Evolutionary conservation across 2,797 vertebrate genomes (phyloP), one percentile per base, ranked within the genome.

Genomic region (Lacerta bilineata): DNA sequence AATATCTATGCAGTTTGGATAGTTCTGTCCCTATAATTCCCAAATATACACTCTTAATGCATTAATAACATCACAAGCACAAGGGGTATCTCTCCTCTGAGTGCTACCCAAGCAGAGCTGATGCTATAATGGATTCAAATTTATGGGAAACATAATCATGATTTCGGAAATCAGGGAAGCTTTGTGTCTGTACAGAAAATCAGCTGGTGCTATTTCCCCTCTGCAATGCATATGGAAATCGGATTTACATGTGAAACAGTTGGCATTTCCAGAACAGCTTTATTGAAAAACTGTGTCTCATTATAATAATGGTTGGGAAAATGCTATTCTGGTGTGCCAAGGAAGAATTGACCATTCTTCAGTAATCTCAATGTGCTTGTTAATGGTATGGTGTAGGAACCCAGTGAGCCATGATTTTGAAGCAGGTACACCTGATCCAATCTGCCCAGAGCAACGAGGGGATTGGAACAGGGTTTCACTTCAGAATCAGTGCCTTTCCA

Each of bases 81-180:
- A 3, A 91, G 85, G 69, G 50, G 13, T 55, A 55, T 0, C 2
- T 8, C 78, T 23, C 80, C 91, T 92, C 69, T 6, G 84, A 43
- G 0, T 85, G 5, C 0, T 85, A 1, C 8, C 68, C 18, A 1
- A 36, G 33, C 80, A 90, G 0, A 9, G 68, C 11, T 86, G 11
- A 50, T 88, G 27, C 5, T n/a, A 0, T 39, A 46, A 85, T 0
- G 23, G 0, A 85, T 8, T 61, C 72, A 3, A 78, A 87, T 86
- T 84, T 84, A 85, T 36, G 23, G 69, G 25, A 87, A 93, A 84
- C 41, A 18, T 0, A 82, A 77, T 33, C 2, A 0, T 0, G 5
- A 27, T 76, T 86, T 86, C 83, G 72, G 68, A 71, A 64, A 86
- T 76, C 87, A 87, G 61, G 2, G 64, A 27, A 8, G 76, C 5